Evolutionary conservation across 2,113 vertebrate species (phyloP).

Genomic region (Gobiocypris rarus): DNA sequence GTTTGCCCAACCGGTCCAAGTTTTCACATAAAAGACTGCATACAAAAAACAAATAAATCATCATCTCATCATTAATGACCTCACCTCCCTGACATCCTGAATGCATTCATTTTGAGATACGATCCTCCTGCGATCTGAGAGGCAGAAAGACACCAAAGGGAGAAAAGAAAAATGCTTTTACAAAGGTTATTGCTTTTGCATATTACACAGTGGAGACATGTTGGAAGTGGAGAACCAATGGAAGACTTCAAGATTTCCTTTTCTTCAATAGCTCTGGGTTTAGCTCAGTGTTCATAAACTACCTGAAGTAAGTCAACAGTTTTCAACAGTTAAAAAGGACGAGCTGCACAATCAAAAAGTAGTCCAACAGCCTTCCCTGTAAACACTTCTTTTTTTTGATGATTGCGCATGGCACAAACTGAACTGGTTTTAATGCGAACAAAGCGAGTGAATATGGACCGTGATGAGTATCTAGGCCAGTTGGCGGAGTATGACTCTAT

Average conservation of each 20-base stretch:
- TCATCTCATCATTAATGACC: constrained; percentile 65
- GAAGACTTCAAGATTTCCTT: constrained; percentile 79
- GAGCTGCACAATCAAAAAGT: constrained; percentile 79
- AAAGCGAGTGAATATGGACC: constrained; percentile 82
- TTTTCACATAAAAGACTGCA: constrained; percentile 70
- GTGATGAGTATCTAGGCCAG: constrained; percentile 76
- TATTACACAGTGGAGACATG: constrained; percentile 78
- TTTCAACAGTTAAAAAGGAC: constrained; percentile 73
- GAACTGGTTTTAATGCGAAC: constrained; percentile 64
- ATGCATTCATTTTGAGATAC: constrained; percentile 65
- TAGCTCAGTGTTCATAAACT: constrained; percentile 85
- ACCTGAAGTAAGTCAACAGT: constrained; percentile 78
- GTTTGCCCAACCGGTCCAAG: constrained; percentile 84
- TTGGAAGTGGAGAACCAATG: constrained; percentile 73
- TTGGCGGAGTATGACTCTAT: constrained; percentile 79
- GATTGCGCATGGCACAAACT: constrained; percentile 68
- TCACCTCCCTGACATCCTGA: constrained; percentile 72
- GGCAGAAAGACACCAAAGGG: constrained; percentile 60
- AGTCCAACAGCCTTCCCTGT: constrained; percentile 80
- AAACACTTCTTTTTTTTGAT: constrained; percentile 77
- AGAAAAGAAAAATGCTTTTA: constrained; percentile 66
- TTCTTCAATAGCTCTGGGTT: constrained; percentile 59
- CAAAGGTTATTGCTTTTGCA: constrained; percentile 80
- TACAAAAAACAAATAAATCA: constrained; percentile 55
- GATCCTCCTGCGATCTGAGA: constrained; percentile 66